Evolutionary conservation across 2,797 vertebrate genomes (phyloP).

Genomic region (Xiphorhynchus erythropygius): DNA sequence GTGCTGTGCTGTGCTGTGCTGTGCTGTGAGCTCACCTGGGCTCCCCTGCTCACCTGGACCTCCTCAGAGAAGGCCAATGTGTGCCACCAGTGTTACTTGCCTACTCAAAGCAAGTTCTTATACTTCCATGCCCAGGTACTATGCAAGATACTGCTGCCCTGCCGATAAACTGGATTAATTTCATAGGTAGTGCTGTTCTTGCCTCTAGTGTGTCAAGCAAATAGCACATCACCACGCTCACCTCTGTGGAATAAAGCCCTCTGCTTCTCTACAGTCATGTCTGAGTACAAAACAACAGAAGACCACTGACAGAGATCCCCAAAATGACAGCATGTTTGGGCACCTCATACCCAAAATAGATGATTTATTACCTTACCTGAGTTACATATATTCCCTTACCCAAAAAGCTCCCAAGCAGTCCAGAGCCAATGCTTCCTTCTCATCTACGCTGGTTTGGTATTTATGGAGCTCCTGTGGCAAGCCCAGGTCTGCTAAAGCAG

Average conservation of each 20-base stretch:
- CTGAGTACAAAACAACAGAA: background rate
- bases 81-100: background rate
- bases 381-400: background rate
- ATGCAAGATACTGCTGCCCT: background rate
- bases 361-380: background rate
- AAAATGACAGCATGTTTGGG: background rate
- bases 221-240: fast-evolving
- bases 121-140: background rate
- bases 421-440: background rate
- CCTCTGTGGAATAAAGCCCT: background rate
- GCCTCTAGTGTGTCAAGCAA: background rate
- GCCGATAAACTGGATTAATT: background rate
- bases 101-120: fast-evolving
- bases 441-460: background rate
- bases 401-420: background rate
- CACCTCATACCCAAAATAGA: background rate
- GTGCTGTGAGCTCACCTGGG: fast-evolving
- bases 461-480: background rate
- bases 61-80: too few species aligned
- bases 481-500: background rate
- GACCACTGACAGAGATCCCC: background rate
- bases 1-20: background rate
- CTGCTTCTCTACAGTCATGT: background rate
- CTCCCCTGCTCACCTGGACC: background rate
- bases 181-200: background rate